Evolutionary conservation across 2,113 vertebrate species (phyloP), one percentile per base, ranked within the genome.

Genomic region (Lophura nycthemera): DNA sequence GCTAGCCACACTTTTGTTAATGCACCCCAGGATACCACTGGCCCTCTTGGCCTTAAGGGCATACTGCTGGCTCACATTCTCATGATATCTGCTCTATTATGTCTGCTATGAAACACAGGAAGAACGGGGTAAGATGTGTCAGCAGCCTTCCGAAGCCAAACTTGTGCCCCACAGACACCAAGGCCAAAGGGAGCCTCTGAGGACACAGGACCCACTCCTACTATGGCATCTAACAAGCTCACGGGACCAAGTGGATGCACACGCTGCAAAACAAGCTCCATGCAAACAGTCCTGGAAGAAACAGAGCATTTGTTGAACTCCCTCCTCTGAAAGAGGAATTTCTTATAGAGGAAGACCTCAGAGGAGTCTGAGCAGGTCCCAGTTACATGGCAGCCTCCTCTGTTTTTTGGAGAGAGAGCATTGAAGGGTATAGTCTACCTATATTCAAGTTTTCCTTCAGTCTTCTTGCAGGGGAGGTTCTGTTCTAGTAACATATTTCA

Each of bases 321-420:
- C 4, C 29, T 30, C 6, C 21, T 54, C 72, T 48, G 32, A 76
- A 70, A 40, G 11, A 40, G 36, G 30, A 54, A 54, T 70, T 83
- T 57, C 36, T 24, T 24, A 27, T 30, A 73, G 30, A n/a, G 6
- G 3, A 80, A 71, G 57, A 36, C 18, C 22, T 15, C 11, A 20
- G 43, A 56, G 8, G 18, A 79, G 47, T 43, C 61, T 0, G 0
- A 4, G 16, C 43, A 65, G 24, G 25, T 38, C 52, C 0, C 0
- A 86, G 36, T 34, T 67, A 65, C 47, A 30, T 2, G 1, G 25
- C 29, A 91, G 40, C 48, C 20, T 40, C 48, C 73, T 70, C 48
- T 13, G 27, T 30, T n/a, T 17, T 67, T 34, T 12, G 9, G 5
- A 47, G 32, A 16, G 43, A 11, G 9, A 12, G 8, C 45, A 3